phyloP scores from a whole-genome alignment of 2,888 invertebrate genomes.

The Drosophila aldrichi region DNA sequence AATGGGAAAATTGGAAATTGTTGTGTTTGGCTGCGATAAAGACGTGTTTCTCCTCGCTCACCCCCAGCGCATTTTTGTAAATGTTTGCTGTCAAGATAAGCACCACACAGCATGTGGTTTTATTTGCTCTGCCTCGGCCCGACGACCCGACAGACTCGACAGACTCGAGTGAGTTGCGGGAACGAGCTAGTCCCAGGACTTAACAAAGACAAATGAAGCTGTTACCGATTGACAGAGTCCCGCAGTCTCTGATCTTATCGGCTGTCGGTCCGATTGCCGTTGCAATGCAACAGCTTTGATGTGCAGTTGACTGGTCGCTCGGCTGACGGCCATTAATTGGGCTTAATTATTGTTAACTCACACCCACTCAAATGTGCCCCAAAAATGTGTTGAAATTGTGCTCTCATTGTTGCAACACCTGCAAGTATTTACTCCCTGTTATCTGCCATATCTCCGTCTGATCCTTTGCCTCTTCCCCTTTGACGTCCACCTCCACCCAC shows the following conservation, averaged over 20 bases:
- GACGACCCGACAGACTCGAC: not conserved
- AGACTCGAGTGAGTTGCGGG: not conserved
- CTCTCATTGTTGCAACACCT: not conserved
- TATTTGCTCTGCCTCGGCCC: constrained; percentile 18
- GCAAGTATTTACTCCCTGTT: not conserved
- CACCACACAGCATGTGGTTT: constrained; percentile 73
- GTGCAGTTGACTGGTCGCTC: constrained; percentile 63
- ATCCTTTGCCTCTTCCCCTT: not conserved
- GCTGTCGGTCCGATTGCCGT: constrained; percentile 50
- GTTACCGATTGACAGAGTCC: constrained; percentile 50
- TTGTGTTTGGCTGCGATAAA: constrained; percentile 70
- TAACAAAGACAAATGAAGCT: constrained; percentile 78
- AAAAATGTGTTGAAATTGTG: not conserved
- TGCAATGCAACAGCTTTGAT: constrained; percentile 54
- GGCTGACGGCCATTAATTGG: constrained; percentile 62
- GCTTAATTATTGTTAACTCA: constrained; percentile 64
- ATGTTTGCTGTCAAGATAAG: constrained; percentile 81
- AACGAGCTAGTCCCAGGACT: constrained; percentile 61
- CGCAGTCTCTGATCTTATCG: constrained; percentile 30
- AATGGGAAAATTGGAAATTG: constrained; percentile 74
- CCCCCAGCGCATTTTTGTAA: constrained; percentile 63
- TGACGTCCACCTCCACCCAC: not conserved
- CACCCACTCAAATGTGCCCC: too few relatives aligned
- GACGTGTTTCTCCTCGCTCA: constrained; percentile 54
- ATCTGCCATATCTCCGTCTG: too few relatives aligned